Conservation (phyloP, 2,113 vertebrate species). For the Pao palembangensis region DNA sequence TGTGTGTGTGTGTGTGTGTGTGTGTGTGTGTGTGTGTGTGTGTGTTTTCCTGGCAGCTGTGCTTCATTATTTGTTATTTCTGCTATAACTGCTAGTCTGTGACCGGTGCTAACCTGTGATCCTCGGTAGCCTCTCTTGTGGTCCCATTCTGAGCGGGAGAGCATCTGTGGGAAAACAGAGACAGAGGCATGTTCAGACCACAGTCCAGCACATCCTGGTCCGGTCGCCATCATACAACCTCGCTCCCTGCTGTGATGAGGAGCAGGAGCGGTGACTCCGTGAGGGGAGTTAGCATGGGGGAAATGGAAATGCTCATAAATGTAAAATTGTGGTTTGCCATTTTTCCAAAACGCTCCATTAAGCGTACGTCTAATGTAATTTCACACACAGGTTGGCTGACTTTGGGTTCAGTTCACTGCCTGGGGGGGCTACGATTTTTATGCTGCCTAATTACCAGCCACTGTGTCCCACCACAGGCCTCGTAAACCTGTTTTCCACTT, state of each 20-base stretch:
- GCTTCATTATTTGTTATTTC: conserved; percentile 25
- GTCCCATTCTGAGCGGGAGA: conserved; percentile 88
- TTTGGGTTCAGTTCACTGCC: conserved; percentile 57
- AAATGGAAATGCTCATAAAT: conserved; percentile 35
- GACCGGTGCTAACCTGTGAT: conserved; percentile 83
- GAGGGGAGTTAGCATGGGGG: conserved; percentile 18
- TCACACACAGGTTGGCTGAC: conserved; percentile 68
- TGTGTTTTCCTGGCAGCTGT: conserved; percentile 28
- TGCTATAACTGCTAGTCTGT: conserved; percentile 9
- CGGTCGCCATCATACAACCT: conserved; percentile 16
- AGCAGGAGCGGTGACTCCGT: not conserved
- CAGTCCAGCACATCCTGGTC: conserved; percentile 41
- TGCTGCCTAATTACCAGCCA: conserved; percentile 70
- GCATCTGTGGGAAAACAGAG: conserved; percentile 68
- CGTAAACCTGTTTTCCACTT: conserved; percentile 60
- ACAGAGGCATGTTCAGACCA: conserved; percentile 50
- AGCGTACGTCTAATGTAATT: conserved; percentile 66
- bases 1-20: too few relatives aligned
- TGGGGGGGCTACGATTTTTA: conserved; percentile 61
- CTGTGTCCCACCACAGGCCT: conserved; percentile 60
- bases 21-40: not conserved
- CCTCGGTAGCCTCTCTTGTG: conserved; percentile 88
- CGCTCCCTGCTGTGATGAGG: not conserved
- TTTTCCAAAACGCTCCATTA: conserved; percentile 58
- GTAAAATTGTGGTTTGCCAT: conserved; percentile 40